phyloP scores from a whole-genome alignment of 64 coral and sea anemone species.

The Acropora tenuis region DNA sequence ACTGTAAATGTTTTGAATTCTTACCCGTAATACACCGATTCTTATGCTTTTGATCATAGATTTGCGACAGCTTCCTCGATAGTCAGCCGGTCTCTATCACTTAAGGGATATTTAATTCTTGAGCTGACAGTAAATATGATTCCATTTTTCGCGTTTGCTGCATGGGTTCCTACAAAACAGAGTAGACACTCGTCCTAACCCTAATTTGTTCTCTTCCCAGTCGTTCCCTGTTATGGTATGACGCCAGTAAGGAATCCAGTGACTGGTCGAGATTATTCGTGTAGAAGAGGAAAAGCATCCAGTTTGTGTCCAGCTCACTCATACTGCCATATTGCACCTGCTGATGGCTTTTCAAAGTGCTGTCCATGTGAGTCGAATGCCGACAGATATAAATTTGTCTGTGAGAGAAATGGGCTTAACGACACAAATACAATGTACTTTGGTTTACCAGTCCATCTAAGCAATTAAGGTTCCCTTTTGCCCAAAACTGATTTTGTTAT shows the following conservation, averaged over 20 bases:
- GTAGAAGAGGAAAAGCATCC: conserved; percentile 19
- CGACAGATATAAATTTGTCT: background rate
- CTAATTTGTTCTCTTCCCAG: background rate
- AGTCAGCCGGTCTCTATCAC: no score
- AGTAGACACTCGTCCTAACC: background rate
- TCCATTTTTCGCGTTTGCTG: no score
- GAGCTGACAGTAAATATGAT: no score
- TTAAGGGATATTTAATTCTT: no score
- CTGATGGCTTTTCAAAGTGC: conserved; percentile 62
- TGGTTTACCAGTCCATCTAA: no score
- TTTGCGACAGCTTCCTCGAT: no score
- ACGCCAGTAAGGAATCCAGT: conserved; percentile 29
- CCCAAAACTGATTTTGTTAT: no score
- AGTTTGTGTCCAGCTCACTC: conserved; percentile 48
- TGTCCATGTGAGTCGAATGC: conserved; percentile 55
- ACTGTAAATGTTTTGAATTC: no score
- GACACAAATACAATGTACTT: background rate
- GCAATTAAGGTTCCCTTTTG: no score
- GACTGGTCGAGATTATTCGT: conserved; percentile 61
- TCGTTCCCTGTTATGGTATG: conserved; percentile 38
- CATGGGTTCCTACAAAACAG: no score
- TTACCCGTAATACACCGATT: no score
- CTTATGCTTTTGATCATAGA: no score
- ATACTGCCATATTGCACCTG: conserved; percentile 69
- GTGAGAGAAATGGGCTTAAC: background rate